Conservation (phyloP, 2,113 vertebrate genomes). For the Capra hircus region DNA sequence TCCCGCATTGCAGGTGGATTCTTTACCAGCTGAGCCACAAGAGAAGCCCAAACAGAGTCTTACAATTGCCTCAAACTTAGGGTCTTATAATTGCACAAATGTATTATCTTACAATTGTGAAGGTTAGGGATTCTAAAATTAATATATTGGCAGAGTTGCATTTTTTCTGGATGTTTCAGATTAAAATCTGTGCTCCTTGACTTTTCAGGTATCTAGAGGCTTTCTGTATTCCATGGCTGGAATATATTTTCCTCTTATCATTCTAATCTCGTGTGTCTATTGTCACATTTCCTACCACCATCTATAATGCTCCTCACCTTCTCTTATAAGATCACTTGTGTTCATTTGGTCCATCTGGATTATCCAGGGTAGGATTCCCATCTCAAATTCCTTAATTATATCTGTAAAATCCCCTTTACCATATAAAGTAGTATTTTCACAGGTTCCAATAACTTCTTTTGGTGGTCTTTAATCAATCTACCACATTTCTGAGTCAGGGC, state of each 20-base stretch:
- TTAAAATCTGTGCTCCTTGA: not conserved
- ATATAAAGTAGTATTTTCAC: not conserved
- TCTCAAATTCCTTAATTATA: not conserved
- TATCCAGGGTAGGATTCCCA: not conserved
- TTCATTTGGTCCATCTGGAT: not conserved
- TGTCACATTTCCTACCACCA: not conserved
- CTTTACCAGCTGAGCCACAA: not conserved
- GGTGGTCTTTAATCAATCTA: not conserved
- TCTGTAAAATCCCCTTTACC: not conserved
- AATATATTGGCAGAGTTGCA: not conserved
- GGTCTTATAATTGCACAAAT: not conserved
- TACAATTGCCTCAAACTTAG: not conserved
- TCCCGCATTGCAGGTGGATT: not conserved
- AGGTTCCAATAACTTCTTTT: not conserved
- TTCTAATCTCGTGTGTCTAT: not conserved
- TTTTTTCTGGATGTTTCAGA: not conserved
- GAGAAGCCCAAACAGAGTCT: not conserved
- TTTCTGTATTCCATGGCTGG: not conserved
- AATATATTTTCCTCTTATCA: not conserved
- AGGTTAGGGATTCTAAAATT: not conserved
- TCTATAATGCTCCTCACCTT: not conserved
- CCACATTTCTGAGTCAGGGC: not conserved
- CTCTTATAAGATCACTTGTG: not conserved
- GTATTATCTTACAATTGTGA: not conserved
- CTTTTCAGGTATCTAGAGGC: not conserved